Base-by-base conservation (phyloP, 2,797 vertebrate species). In the Sphaeramia orbicularis region DNA sequence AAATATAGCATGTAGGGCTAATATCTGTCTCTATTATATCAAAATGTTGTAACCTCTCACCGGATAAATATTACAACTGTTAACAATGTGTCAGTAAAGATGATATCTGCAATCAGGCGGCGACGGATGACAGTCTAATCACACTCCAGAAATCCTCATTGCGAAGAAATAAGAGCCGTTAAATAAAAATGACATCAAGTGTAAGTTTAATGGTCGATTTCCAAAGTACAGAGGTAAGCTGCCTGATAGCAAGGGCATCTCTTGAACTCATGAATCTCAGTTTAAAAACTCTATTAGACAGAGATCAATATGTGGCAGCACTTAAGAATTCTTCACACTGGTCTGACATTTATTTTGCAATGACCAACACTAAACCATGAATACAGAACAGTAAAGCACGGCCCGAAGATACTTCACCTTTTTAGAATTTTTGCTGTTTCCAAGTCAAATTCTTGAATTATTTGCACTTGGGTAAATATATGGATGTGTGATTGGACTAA, bases 341-440 rank as follows among this genome's bases (percentile, higher is more conserved):
- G 65, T 65, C 66, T 90, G 90, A 87, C 86, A 92, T 92, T 91
- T 90, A 86, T 90, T 90, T 90, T 84, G 57, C 72, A 71, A 65
- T 67, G 65, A 57, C 49, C 51, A 35, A 44, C 5, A 24, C 65
- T 32, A 37, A 57, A 49, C 42, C 44, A 54, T 83, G 82, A 90
- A 88, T 87, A 74, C 63, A 65, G 69, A 91, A 51, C 15, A 80
- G 71, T 68, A 41, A 49, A 78, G 69, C 50, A 41, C 53, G 27
- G 42, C 66, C 51, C 18, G 11, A 12, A 70, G 14, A 14, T 48
- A 52, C 64, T 62, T 71, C 63, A 47, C 48, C 38, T 2, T 50
- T 65, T 66, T 62, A 14, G 2, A 24, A 15, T 45, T 40, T 57
- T 63, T 43, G 12, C 18, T 43, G 27, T 27, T 40, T 8, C 12